Base-by-base conservation (phyloP, 2,888 invertebrate species). In the Megamerina dolium region DNA sequence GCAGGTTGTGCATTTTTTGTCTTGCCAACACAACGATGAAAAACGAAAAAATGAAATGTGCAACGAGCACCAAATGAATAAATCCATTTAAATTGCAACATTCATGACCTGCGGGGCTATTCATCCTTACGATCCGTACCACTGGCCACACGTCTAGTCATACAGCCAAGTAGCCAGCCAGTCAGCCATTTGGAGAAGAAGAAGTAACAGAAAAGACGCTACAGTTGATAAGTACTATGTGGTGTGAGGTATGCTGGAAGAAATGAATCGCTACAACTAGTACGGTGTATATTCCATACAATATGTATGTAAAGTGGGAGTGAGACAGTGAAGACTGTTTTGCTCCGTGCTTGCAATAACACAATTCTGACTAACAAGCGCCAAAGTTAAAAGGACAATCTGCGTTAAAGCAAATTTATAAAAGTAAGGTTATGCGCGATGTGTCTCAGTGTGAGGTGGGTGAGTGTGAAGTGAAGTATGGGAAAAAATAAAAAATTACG, bases 61-160 rank as follows among this genome's bases (percentile, higher is more conserved):
- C 41, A 41, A 48, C 41, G 42, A 45, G 43, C 49, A 43, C 43
- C 53, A 61, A 63, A 62, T 62, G 59, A 60, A 63, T 63, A 59
- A 62, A 63, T 63, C 57, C 57, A 58, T 62, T 63, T 63, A 59
- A 61, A 62, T 60, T 62, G 58, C 61, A 58, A 58, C 59, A 61
- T 63, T 59, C 59, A 59, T 60, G 63, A 60, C 60, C 58, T 59
- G 55, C 53, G 60, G 57, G 53, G 50, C 53, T 52, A 56, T 61
- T 58, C 55, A 58, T 61, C 46, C 60, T 27, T 41, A 36, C 41
- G 43, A 46, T 37, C 2, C n/a, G n/a, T n/a, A n/a, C n/a, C n/a
- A n/a, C n/a, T n/a, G n/a, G n/a, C n/a, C n/a, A n/a, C n/a, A n/a
- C n/a, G n/a, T n/a, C n/a, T n/a, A n/a, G n/a, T n/a, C n/a, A n/a